phyloP scores from a whole-genome alignment of 1,140 invertebrate species.

The Bombus superbus region DNA sequence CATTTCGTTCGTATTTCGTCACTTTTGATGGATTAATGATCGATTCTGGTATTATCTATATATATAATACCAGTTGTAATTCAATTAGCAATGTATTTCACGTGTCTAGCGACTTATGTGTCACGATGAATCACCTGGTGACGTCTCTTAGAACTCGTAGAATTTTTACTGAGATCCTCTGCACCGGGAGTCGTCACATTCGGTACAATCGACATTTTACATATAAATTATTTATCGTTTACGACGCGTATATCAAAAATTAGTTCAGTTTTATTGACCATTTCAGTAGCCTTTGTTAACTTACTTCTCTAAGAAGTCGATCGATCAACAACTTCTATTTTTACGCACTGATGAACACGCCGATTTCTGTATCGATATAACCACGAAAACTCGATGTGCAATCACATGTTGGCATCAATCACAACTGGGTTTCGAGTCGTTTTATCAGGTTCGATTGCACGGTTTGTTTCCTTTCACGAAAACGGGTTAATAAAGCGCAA shows the following conservation, averaged over 20 bases:
- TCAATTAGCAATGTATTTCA: not conserved
- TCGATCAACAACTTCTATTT: not conserved
- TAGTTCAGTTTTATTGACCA: too few species aligned
- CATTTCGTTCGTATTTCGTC: not conserved
- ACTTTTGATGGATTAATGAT: not conserved
- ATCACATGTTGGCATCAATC: constrained; percentile 31
- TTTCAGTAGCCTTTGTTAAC: not conserved
- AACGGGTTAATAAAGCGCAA: not conserved
- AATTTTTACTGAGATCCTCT: not conserved
- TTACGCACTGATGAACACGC: not conserved
- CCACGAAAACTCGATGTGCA: not conserved
- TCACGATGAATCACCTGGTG: constrained; percentile 58
- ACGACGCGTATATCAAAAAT: not conserved
- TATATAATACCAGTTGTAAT: not conserved
- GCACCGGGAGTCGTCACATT: too few species aligned
- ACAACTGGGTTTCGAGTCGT: not conserved
- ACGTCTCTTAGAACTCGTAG: constrained; percentile 3
- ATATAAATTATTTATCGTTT: not conserved
- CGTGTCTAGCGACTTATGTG: constrained; percentile 19
- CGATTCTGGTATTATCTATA: not conserved
- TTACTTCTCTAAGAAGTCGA: not conserved
- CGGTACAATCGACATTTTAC: too few species aligned
- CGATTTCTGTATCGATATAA: not conserved
- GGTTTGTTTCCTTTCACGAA: constrained; percentile 11
- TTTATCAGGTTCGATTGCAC: not conserved